Conservation (phyloP, 2,797 vertebrate genomes). For the Meriones psammophilus region DNA sequence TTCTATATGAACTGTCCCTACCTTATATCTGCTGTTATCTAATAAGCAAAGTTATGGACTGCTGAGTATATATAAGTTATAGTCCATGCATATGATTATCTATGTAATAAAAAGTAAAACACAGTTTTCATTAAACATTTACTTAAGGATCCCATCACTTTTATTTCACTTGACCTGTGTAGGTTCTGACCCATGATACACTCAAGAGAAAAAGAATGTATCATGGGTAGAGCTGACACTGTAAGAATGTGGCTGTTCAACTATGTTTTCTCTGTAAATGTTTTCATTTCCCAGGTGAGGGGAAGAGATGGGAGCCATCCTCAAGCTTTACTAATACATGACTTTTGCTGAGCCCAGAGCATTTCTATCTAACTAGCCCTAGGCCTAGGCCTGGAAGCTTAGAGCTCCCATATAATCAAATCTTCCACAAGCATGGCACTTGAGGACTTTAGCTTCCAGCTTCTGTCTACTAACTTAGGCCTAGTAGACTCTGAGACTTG, state of each 20-base stretch:
- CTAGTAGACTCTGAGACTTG: too few species aligned
- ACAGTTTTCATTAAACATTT: conserved; percentile 27
- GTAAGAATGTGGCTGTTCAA: background rate
- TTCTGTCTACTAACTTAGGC: too few species aligned
- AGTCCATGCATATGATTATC: background rate
- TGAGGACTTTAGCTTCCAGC: too few species aligned
- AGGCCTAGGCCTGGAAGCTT: too few species aligned
- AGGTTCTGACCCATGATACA: background rate
- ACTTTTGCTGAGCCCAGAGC: too few species aligned
- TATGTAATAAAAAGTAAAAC: background rate
- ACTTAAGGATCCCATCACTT: background rate
- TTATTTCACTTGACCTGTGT: background rate
- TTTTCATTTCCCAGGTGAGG: too few species aligned
- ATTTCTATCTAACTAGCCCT: too few species aligned
- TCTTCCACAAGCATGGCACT: too few species aligned
- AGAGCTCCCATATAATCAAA: too few species aligned
- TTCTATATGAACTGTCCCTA: background rate
- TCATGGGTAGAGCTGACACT: background rate
- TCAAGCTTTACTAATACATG: too few species aligned
- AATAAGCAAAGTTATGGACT: background rate
- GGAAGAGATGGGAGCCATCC: too few species aligned
- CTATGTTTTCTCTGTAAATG: background rate
- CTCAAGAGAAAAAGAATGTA: background rate
- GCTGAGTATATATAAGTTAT: background rate
- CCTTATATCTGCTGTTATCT: background rate